Conservation (phyloP, 2,113 vertebrate genomes). For the Callipepla squamata region DNA sequence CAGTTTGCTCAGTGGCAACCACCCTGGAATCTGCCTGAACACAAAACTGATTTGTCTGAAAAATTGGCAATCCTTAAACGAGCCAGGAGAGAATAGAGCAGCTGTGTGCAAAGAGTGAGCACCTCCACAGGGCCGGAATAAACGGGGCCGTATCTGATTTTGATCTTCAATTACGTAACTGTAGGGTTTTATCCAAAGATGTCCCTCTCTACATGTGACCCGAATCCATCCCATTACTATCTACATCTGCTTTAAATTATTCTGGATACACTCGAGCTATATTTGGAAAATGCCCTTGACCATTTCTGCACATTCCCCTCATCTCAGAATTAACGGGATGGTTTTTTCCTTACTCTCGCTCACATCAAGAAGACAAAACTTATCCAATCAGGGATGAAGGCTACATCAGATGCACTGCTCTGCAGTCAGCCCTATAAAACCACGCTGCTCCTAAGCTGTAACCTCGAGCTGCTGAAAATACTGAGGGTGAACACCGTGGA, state of each 20-base stretch:
- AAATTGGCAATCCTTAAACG: neutral
- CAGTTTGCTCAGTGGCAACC: neutral
- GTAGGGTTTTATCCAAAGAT: neutral
- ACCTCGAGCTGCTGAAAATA: neutral
- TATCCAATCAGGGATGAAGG: neutral
- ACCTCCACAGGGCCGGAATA: neutral
- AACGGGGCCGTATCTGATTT: neutral
- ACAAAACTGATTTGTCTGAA: neutral
- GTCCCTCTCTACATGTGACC: neutral
- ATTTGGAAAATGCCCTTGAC: constrained; percentile 1
- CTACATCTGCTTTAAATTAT: constrained; percentile 26
- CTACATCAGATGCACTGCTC: rapidly evolving
- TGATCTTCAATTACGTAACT: neutral
- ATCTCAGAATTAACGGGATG: neutral
- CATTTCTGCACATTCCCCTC: neutral
- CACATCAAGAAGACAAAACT: neutral
- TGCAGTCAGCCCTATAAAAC: neutral
- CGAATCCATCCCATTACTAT: neutral
- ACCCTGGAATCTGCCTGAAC: neutral
- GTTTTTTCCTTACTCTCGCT: neutral
- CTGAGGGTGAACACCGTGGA: too few species aligned
- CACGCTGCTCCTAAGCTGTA: neutral
- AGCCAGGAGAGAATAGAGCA: neutral
- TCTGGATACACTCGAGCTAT: constrained; percentile 11
- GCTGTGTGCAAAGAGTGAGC: neutral